Evolutionary conservation across 2,113 vertebrate species (phyloP), one percentile per base, ranked within the genome.

Genomic region (Xyrauchen texanus): DNA sequence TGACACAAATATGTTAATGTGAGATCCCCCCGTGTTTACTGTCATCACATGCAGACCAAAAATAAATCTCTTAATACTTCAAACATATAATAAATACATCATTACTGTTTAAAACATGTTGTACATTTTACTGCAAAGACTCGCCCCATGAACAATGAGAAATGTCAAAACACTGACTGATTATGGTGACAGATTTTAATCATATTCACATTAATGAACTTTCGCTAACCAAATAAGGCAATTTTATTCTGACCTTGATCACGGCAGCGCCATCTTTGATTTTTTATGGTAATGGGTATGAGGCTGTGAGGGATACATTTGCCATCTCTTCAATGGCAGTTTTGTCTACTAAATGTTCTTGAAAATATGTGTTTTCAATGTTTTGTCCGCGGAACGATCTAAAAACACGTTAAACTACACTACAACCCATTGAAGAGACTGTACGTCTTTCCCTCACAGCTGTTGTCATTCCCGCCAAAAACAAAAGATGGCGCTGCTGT

Each of bases 61-160:
- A 69, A 82, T 60, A 75, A 78, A 71, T 76, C 51, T 57, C 69
- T 67, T 68, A 68, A 55, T 47, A 21, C 15, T 49, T 53, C 49
- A 76, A 68, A 61, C 63, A 61, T 60, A 67, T 69, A 77, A 47
- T 66, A 60, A 77, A 47, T 66, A 60, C 83, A 71, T 15, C 57
- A 79, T 60, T 55, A 55, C 13, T 57, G 77, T 4, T 34, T 34
- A 68, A 53, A 69, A 78, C 65, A 75, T 68, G 69, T 2, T 34
- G 53, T 67, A 68, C 63, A 68, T 73, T 64, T 77, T 60, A 82
- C 72, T 72, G 57, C 61, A 76, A 58, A 70, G 74, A 51, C 67
- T 61, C 15, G 42, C 61, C 62, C 15, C 10, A 2, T 55, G 42
- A 16, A 2, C 21, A 34, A 34, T 34, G 21, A 34, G 21, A 34